Base-by-base conservation (phyloP, 1,140 invertebrate genomes). In the Ceratosolen solmsi region DNA sequence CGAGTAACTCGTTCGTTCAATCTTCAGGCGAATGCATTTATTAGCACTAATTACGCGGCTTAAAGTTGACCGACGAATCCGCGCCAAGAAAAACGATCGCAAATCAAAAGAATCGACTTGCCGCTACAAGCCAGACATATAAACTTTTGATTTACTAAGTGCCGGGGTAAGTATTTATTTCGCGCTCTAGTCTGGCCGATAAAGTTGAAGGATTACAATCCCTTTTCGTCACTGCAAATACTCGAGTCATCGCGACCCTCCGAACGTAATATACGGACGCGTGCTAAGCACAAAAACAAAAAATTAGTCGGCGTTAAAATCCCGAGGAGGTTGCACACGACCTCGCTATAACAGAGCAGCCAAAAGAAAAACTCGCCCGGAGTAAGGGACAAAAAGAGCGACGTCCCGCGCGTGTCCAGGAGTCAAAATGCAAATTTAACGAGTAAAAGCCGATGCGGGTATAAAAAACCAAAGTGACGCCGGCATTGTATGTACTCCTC, bases 341-440 rank as follows among this genome's bases (percentile, higher is more conserved):
- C 36, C 27, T 25, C 30, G 60, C 27, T 25, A 70, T 70, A 70
- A 70, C 38, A 38, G 20, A 58, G 17, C 20, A 58, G 20, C n/a
- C 20, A 58, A 25, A 58, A 58, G 20, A 58, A 58, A 25, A 58
- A 58, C 7, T 4, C 4, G 20, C 5, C 8, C 3, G 8, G 58
- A 9, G n/a, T 25, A n/a, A 63, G 15, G 58, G 8, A 11, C 20
- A 20, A 63, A 30, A 72, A 49, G 25, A 49, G 0, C 68, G 38
- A 58, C 11, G 1, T 25, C 17, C 49, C 60, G 46, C 68, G 70
- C 78, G 78, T 22, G 51, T 54, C 71, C 65, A 25, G 46, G 54
- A 74, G 79, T 74, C 58, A 13, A 75, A 68, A 77, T 82, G 73
- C 51, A 82, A 76, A 82, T 82, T 71, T 71, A 76, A 76, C 51